A percentile compares a stretch with the other conserved stretches of the same genome.
These are phyloP conservation scores for Epinephelus moara DNA, from an alignment of 2,113 vertebrate genomes.

Conservation along the genomic window DNA sequence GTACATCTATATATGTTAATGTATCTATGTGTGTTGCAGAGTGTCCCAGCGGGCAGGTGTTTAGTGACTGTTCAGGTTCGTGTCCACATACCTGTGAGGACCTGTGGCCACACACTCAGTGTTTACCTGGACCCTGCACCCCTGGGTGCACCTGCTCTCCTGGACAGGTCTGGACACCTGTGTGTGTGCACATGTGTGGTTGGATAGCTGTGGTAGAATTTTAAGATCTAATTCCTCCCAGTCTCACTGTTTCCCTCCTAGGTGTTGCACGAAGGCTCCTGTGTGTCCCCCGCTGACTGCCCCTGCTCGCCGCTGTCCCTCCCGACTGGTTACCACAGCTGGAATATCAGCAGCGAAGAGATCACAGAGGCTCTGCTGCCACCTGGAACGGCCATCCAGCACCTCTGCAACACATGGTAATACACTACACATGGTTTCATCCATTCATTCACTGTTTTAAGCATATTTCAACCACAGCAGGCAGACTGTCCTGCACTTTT, in stretches of 20 bases:
- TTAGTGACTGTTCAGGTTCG: conserved; percentile 81
- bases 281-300: conserved; percentile 79
- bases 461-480: neutral
- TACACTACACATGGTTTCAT: neutral
- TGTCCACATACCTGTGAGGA: conserved; percentile 88
- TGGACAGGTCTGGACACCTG: conserved; percentile 79
- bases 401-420: conserved; percentile 89
- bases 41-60: conserved; percentile 84
- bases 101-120: conserved; percentile 84
- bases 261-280: conserved; percentile 83
- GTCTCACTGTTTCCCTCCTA: conserved; percentile 49
- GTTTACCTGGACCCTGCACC: conserved; percentile 78
- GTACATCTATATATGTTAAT: neutral
- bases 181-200: neutral
- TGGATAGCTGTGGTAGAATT: neutral
- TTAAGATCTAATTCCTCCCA: neutral
- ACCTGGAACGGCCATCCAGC: conserved; percentile 78
- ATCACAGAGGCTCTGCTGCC: conserved; percentile 55
- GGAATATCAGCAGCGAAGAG: conserved; percentile 74
- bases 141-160: conserved; percentile 81
- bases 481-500: neutral
- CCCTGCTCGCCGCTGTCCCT: conserved; percentile 80
- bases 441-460: neutral
- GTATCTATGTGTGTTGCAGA: conserved; percentile 74
- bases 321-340: conserved; percentile 53